phyloP scores from a whole-genome alignment of 2,113 vertebrate genomes.

The Globicephala melas region DNA sequence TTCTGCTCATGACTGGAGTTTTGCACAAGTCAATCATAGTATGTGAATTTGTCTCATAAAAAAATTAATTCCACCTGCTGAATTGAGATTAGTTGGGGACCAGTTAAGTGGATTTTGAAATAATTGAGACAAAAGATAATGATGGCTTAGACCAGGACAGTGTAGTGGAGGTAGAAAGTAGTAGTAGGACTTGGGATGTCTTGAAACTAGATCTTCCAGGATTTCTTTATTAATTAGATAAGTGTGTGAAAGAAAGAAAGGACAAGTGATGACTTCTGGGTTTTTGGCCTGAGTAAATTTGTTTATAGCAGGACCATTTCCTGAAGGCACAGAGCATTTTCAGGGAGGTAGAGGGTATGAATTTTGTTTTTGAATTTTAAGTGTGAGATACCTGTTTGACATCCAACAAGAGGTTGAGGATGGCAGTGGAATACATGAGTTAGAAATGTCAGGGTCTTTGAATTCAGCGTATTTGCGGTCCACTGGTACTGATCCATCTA shows the following conservation, averaged over 20 bases:
- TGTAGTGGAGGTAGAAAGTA: neutral
- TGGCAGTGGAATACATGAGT: neutral
- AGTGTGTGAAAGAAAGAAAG: neutral
- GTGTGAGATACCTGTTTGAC: neutral
- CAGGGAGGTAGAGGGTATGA: neutral
- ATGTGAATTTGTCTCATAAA: neutral
- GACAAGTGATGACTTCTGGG: neutral
- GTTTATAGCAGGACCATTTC: neutral
- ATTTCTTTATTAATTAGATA: neutral
- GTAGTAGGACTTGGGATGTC: neutral
- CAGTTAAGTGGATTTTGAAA: neutral
- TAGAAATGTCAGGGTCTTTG: neutral
- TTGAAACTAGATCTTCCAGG: neutral
- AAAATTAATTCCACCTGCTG: neutral
- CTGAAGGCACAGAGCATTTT: neutral
- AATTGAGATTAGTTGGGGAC: neutral
- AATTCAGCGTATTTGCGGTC: neutral
- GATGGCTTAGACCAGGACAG: neutral
- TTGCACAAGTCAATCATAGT: neutral
- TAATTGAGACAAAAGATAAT: neutral
- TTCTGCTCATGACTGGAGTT: neutral
- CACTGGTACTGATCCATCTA: no score
- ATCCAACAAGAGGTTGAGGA: neutral
- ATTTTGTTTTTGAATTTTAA: neutral
- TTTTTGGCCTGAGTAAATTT: neutral